Percentiles rank a stretch among this genome's conserved stretches.
Evolutionary conservation across 2,113 vertebrate species (phyloP).

Genomic region (Nymphicus hollandicus): DNA sequence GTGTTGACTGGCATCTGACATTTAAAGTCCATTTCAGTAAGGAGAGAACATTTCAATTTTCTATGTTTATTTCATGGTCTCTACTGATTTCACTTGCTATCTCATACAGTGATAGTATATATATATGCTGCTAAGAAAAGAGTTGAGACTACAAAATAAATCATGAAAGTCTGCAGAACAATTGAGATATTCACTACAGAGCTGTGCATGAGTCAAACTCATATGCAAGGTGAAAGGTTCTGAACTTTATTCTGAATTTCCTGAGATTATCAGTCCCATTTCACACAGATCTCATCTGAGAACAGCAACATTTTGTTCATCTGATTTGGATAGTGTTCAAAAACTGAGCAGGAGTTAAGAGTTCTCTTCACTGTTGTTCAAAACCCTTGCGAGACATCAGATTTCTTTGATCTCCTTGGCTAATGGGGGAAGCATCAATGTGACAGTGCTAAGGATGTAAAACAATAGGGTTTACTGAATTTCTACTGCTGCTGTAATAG

Average conservation of each 20-base stretch:
- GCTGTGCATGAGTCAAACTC: not conserved
- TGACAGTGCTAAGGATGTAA: not conserved
- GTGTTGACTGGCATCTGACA: not conserved
- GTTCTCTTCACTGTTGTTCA: constrained; percentile 28
- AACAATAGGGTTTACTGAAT: constrained; percentile 13
- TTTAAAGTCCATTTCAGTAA: not conserved
- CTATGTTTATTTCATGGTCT: not conserved
- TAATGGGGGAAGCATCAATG: not conserved
- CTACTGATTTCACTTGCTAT: fast-evolving
- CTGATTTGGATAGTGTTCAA: constrained; percentile 34
- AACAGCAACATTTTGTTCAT: constrained; percentile 33
- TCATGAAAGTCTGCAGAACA: not conserved
- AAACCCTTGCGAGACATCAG: constrained; percentile 40
- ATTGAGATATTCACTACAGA: not conserved
- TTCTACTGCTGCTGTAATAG: not conserved
- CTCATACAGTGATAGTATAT: not conserved
- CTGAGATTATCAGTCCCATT: not conserved
- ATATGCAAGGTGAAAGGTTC: not conserved
- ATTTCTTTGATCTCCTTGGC: constrained; percentile 50
- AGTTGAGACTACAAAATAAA: not conserved
- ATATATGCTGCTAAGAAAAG: not conserved
- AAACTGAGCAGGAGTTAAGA: constrained; percentile 15
- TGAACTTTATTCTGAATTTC: not conserved
- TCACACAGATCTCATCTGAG: not conserved
- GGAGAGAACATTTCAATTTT: not conserved